Evolutionary conservation across 2,888 invertebrate genomes (phyloP).

Genomic region (Machimus atricapillus): DNA sequence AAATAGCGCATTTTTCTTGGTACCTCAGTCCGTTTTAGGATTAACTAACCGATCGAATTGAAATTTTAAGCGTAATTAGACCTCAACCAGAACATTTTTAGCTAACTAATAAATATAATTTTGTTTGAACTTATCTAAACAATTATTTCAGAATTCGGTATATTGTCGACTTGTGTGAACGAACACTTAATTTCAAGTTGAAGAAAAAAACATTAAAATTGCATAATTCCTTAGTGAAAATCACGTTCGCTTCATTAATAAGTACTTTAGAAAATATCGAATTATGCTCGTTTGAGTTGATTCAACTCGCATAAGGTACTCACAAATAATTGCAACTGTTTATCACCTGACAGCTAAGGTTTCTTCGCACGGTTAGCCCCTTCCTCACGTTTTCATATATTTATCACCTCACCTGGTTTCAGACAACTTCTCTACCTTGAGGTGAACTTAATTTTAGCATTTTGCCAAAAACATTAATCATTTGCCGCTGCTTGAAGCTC

Average conservation of each 20-base stretch:
- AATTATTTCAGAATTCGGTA: too few relatives aligned
- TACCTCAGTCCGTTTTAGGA: too few relatives aligned
- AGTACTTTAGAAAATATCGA: not conserved
- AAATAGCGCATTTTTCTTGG: too few relatives aligned
- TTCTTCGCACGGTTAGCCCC: not conserved
- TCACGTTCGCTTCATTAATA: constrained; percentile 12
- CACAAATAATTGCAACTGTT: constrained; percentile 31
- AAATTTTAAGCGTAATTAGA: too few relatives aligned
- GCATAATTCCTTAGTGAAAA: not conserved
- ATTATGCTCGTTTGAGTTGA: constrained; percentile 3
- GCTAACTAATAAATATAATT: too few relatives aligned
- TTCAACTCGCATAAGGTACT: not conserved
- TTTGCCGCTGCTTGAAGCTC: not conserved
- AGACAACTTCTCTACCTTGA: constrained; percentile 33
- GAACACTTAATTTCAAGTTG: too few relatives aligned
- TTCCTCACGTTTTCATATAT: constrained; percentile 5
- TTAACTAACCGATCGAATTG: too few relatives aligned
- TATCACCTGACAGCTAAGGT: constrained; percentile 17
- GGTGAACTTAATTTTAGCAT: constrained; percentile 38
- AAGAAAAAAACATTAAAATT: not conserved
- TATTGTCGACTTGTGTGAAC: too few relatives aligned
- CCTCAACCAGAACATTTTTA: too few relatives aligned
- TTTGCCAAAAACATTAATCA: constrained; percentile 37
- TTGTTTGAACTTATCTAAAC: too few relatives aligned
- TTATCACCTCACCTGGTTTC: constrained; percentile 4